A percentile compares a stretch with the other conserved stretches of the same genome.
Evolutionary conservation across 1,140 invertebrate genomes (phyloP).

Genomic region (Conus betulinus): DNA sequence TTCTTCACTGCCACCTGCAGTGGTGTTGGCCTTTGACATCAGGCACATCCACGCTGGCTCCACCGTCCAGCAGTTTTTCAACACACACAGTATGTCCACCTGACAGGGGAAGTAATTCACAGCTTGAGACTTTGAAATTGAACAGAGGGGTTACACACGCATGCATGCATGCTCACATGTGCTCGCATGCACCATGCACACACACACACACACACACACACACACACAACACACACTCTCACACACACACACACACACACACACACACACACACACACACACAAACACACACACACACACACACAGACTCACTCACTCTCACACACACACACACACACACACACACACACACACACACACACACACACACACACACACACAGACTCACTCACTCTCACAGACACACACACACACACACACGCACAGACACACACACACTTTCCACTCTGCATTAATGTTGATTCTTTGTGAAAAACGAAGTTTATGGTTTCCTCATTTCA

Average conservation of each 20-base stretch:
- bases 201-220: not conserved
- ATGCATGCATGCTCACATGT: not conserved
- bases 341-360: too few relatives aligned
- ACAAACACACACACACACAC: not conserved
- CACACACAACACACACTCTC: too few relatives aligned
- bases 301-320: not conserved
- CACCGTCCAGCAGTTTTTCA: slow-evolving; percentile 51
- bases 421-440: too few relatives aligned
- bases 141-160: not conserved
- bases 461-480: too few relatives aligned
- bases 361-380: too few relatives aligned
- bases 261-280: not conserved
- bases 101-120: slow-evolving; percentile 28
- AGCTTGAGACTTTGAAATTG: not conserved
- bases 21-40: slow-evolving; percentile 70
- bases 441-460: too few relatives aligned
- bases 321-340: not conserved
- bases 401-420: too few relatives aligned
- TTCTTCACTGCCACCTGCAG: slow-evolving; percentile 68
- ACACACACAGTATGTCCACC: slow-evolving; percentile 61
- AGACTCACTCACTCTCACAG: too few relatives aligned
- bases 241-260: not conserved
- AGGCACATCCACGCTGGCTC: slow-evolving; percentile 54
- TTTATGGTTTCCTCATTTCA: too few relatives aligned
- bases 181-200: not conserved